A percentile compares a stretch with the other conserved stretches of the same genome.
phyloP scores from a whole-genome alignment of 2,888 invertebrate species.

The Lasius platythorax region DNA sequence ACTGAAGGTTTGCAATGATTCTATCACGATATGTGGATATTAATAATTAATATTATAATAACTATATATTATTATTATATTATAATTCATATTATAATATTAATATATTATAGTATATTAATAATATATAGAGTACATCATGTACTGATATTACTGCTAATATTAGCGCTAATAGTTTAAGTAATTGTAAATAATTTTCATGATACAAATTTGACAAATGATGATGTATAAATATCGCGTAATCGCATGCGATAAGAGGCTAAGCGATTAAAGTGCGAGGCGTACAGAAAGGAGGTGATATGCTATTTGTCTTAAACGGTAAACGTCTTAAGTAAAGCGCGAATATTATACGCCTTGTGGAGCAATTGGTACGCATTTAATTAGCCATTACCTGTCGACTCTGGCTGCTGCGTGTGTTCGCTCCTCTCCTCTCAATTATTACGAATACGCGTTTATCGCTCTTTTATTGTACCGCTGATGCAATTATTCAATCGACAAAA shows the following conservation, averaged over 20 bases:
- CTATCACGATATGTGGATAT: neutral
- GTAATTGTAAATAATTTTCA: neutral
- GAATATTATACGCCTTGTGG: constrained; percentile 15
- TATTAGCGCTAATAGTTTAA: neutral
- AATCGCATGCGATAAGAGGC: neutral
- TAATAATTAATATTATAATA: neutral
- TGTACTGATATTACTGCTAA: neutral
- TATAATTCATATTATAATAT: too few relatives aligned
- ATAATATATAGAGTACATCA: neutral
- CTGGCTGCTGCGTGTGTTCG: neutral
- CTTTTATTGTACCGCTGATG: neutral
- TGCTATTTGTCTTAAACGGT: neutral
- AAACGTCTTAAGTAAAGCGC: constrained; percentile 30
- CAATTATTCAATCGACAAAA: constrained; percentile 33
- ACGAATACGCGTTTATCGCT: constrained; percentile 14
- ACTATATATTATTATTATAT: too few relatives aligned
- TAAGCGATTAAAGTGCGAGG: neutral
- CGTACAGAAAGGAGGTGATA: neutral
- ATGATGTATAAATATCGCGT: neutral
- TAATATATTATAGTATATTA: neutral
- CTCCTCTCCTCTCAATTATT: constrained; percentile 22
- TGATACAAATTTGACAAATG: neutral
- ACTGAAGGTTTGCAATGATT: neutral
- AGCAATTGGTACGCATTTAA: constrained; percentile 35
- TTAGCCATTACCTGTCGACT: constrained; percentile 12